Conservation (phyloP, 1,140 invertebrate genomes). For the Zeugodacus cucurbitae region DNA sequence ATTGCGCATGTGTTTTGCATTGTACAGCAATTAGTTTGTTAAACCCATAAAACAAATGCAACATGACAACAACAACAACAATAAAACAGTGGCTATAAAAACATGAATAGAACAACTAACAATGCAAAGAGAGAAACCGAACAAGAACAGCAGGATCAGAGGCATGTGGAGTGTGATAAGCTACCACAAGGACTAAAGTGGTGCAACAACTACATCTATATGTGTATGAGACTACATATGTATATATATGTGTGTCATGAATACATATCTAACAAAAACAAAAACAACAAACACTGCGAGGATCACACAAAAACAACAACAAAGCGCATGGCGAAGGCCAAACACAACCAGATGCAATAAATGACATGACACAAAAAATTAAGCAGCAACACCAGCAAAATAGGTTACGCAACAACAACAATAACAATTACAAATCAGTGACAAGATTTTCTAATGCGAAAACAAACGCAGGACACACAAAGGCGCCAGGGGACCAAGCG, state of each 20-base stretch:
- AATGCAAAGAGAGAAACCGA: neutral
- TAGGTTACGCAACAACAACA: constrained; percentile 20
- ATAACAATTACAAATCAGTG: constrained; percentile 23
- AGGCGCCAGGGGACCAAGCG: neutral
- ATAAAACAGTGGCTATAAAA: neutral
- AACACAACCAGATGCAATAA: constrained; percentile 20
- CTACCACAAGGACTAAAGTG: neutral
- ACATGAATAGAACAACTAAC: neutral
- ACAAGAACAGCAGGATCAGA: neutral
- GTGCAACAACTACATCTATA: neutral
- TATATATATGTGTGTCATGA: neutral
- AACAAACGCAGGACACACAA: neutral
- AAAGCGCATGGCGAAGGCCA: neutral
- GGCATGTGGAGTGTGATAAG: neutral
- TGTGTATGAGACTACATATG: no score
- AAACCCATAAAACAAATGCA: constrained; percentile 7
- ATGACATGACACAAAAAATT: constrained; percentile 37
- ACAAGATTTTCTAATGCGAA: constrained; percentile 23
- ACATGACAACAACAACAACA: neutral
- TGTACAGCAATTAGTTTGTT: neutral
- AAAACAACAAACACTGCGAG: neutral
- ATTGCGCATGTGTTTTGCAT: neutral
- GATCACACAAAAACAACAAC: neutral
- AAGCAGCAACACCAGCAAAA: constrained; percentile 28
- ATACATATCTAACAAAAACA: neutral